Percentiles rank a stretch among this genome's conserved stretches.
These are phyloP conservation scores for Montipora cactus DNA, from an alignment of 64 coral and sea anemone species.

Conservation along the genomic window DNA sequence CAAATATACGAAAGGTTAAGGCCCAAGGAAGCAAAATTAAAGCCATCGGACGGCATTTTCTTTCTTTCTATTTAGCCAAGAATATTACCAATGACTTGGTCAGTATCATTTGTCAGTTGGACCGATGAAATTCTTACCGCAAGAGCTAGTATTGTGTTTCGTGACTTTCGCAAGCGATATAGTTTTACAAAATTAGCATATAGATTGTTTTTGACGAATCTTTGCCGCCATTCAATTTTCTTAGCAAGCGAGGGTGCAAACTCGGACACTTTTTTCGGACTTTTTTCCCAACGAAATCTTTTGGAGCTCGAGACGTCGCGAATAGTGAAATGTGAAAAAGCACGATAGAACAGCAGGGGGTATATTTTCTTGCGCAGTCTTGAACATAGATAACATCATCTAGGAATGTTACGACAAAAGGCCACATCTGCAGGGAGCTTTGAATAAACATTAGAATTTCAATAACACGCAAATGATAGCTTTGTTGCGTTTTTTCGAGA, in stretches of 20 bases:
- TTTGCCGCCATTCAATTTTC: conserved; percentile 39
- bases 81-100: neutral
- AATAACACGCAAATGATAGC: conserved; percentile 29
- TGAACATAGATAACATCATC: conserved; percentile 41
- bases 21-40: neutral
- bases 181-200: conserved; percentile 39
- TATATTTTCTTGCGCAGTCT: neutral
- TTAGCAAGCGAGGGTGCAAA: conserved; percentile 5
- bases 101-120: conserved; percentile 11
- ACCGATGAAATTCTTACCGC: neutral
- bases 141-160: conserved; percentile 14
- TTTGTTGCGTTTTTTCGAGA: neutral
- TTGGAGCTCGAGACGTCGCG: neutral
- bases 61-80: neutral
- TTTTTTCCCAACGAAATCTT: neutral
- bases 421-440: conserved; percentile 37
- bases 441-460: conserved; percentile 35
- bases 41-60: neutral
- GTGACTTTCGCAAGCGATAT: conserved; percentile 34
- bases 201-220: conserved; percentile 31
- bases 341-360: conserved; percentile 14
- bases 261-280: neutral
- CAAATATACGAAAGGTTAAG: conserved; percentile 10
- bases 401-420: conserved; percentile 11
- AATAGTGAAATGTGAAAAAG: neutral